Evolutionary conservation across 2,888 invertebrate species (phyloP).

Genomic region (Melipona beecheii): DNA sequence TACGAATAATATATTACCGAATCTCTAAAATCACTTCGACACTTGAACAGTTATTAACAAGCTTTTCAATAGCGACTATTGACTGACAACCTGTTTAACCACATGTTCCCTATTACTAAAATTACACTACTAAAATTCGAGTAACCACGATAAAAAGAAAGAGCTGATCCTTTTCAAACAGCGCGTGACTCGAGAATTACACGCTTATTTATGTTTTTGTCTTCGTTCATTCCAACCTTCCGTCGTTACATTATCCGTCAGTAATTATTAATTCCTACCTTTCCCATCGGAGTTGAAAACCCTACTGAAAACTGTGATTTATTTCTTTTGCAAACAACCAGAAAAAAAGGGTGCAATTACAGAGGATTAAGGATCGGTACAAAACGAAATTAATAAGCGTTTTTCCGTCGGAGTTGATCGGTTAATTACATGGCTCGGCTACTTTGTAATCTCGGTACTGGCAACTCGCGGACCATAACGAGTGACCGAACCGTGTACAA

Average conservation of each 20-base stretch:
- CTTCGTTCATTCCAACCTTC: no score
- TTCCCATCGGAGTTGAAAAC: not conserved
- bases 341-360: not conserved
- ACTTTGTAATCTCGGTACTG: not conserved
- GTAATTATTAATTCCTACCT: not conserved
- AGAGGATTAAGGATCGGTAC: not conserved
- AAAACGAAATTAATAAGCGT: not conserved
- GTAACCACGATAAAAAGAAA: not conserved
- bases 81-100: not conserved
- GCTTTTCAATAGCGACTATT: not conserved
- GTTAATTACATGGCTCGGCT: not conserved
- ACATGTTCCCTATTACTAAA: not conserved
- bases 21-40: not conserved
- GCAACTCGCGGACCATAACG: not conserved
- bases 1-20: not conserved
- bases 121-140: not conserved
- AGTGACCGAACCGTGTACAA: no score
- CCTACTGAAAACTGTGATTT: not conserved
- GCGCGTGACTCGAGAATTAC: not conserved
- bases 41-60: not conserved
- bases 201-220: not conserved
- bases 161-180: not conserved
- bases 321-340: not conserved
- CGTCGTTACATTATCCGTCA: not conserved
- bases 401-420: not conserved